Evolutionary conservation across 2,888 invertebrate genomes (phyloP).

Genomic region (Euplagia quadripunctaria): DNA sequence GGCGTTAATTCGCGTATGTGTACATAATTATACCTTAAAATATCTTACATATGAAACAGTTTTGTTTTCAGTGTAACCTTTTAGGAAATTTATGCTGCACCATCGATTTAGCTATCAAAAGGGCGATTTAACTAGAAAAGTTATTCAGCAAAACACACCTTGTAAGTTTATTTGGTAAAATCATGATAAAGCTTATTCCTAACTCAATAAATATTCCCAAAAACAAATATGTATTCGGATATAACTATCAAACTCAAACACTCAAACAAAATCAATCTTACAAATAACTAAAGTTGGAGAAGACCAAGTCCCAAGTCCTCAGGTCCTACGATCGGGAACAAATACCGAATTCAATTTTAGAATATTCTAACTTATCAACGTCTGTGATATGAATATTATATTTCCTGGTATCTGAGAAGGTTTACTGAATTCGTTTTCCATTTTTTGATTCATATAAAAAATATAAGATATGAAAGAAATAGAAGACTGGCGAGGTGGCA

Average conservation of each 20-base stretch:
- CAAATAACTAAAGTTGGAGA: background rate
- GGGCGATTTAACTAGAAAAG: background rate
- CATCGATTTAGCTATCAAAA: background rate
- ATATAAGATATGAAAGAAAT: too few relatives aligned
- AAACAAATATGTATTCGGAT: background rate
- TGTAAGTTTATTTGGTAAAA: background rate
- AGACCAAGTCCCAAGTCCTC: background rate
- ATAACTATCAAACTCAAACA: background rate
- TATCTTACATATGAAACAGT: too few relatives aligned
- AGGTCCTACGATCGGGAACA: background rate
- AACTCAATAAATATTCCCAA: background rate
- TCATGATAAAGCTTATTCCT: background rate
- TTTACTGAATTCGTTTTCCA: too few relatives aligned
- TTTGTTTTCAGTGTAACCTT: background rate
- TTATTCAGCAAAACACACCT: background rate
- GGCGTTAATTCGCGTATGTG: too few relatives aligned
- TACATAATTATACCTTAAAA: too few relatives aligned
- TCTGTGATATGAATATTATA: too few relatives aligned
- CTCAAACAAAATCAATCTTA: background rate
- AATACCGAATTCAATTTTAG: background rate
- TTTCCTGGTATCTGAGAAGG: too few relatives aligned
- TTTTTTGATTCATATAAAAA: too few relatives aligned
- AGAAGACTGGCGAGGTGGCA: too few relatives aligned
- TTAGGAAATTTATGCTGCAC: background rate
- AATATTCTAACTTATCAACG: too few relatives aligned